Base-by-base conservation (phyloP, 2,888 invertebrate genomes). In the Phortica okadai region DNA sequence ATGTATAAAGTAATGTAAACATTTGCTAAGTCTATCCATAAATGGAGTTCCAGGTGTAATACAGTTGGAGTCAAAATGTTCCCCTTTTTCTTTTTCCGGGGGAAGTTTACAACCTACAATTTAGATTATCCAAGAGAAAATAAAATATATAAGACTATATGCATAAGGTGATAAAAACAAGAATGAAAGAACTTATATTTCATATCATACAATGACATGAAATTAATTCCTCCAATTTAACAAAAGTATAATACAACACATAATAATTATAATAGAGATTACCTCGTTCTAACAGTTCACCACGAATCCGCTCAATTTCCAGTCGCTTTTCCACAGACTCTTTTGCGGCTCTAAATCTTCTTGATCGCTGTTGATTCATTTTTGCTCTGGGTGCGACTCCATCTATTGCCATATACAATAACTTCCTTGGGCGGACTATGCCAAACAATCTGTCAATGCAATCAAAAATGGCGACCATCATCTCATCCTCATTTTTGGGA, bases 41-140 rank as follows among this genome's bases (percentile, higher is more conserved):
- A 99, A 99, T 0, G 98, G 98, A 6, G 99, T 99, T n/a, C 99
- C 99, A 0, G 99, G 99, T 0, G 99, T 99, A 88, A 99, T 99
- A 90, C 99, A 99, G 92, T 99, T 99, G 75, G 98, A 98, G 92
- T 99, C 99, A 91, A 99, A 99, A 92, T 99, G 98, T 62, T 97
- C 96, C 83, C 95, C 97, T 88, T 97, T 97, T 0, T 96, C 94
- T 92, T 98, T 99, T 88, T 97, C 95, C 0, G 97, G 96, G 0
- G 97, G 97, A 74, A 97, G 91, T 82, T 93, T 93, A 16, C 94
- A 95, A 0, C 97, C 90, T 87, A 67, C 56, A 62, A 75, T 50
- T 50, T 16, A 11, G 42, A 59, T 45, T 74, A 44, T 64, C 1
- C 11, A 4, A 16, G 33, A 16, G 16, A 64, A 16, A 4, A 64